Base-by-base conservation (phyloP, 2,113 vertebrate species). In the Hippocampus zosterae region DNA sequence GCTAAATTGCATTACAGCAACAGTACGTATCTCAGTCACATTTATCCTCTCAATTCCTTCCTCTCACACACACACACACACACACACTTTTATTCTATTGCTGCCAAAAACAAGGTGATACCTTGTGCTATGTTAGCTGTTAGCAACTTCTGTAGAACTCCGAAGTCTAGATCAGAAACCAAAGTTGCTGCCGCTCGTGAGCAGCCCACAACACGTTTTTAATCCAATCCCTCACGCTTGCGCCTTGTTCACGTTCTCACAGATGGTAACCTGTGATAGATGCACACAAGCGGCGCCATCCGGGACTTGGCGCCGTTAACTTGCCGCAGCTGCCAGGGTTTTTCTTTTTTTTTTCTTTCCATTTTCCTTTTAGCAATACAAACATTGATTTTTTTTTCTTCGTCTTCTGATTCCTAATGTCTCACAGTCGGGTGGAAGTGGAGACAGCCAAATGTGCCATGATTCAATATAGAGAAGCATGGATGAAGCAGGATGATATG, bases 301-400 rank as follows among this genome's bases (percentile, higher is more conserved):
- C 18, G 63, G 61, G 59, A 80, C 68, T 84, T 78, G 62, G 73
- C 75, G 67, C 15, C 27, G 61, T 42, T 65, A 57, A 42, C 57
- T 63, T 42, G 67, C 41, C 59, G 13, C 40, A 42, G 41, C 80
- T 77, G 81, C 78, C 84, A 79, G 72, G 27, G 42, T 41, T 62
- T 79, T 81, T 25, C 56, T 41, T 68, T 4, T 65, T 79, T 83
- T 23, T 64, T 27, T 83, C n/a, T 64, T 23, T 55, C 9, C 57
- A 52, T 67, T 60, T 72, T 84, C 75, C 76, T 61, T 40, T 70
- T 67, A 75, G 69, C 76, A 74, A 76, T 70, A 71, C 74, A 74
- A 82, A 68, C 68, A 70, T 85, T 77, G 81, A 85, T 87, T 80
- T 86, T 86, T 70, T 86, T 84, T 70, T 41, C 21, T 44, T 53